These are phyloP conservation scores for Archilochus colubris DNA, from an alignment of 2,113 vertebrate species.

Conservation along the genomic window DNA sequence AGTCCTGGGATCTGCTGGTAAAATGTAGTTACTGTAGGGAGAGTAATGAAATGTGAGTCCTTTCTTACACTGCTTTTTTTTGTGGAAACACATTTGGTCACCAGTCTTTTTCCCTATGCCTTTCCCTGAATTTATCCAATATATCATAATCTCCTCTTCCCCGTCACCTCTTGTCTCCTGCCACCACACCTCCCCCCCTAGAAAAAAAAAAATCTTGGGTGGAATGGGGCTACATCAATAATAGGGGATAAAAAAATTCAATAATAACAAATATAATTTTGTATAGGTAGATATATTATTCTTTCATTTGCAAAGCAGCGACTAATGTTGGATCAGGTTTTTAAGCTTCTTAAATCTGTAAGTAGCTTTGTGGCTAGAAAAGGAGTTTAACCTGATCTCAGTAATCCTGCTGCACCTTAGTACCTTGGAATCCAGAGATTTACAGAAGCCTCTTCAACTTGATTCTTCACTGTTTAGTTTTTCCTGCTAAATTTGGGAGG, in stretches of 20 bases:
- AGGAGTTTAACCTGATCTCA: constrained; percentile 53
- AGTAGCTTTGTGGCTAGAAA: constrained; percentile 65
- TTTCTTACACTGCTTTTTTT: constrained; percentile 31
- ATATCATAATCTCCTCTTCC: constrained; percentile 20
- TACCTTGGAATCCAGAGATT: constrained; percentile 76
- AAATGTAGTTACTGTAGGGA: neutral
- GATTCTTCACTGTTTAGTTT: constrained; percentile 66
- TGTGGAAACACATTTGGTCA: constrained; percentile 12
- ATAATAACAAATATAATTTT: constrained; percentile 54
- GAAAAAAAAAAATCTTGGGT: neutral
- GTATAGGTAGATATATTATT: constrained; percentile 43
- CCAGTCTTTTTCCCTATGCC: neutral
- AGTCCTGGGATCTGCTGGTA: neutral
- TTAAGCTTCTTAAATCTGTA: constrained; percentile 64
- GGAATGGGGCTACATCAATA: constrained; percentile 6
- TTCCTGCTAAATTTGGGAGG: constrained; percentile 73
- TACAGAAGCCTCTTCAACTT: constrained; percentile 76
- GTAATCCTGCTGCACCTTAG: constrained; percentile 49
- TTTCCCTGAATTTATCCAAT: constrained; percentile 3
- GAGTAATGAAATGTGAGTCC: neutral
- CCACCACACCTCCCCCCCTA: too few species aligned
- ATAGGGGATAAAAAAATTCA: constrained; percentile 49
- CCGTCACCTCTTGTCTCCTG: too few species aligned
- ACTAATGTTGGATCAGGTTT: constrained; percentile 65
- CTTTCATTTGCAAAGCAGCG: constrained; percentile 67